Base-by-base conservation (phyloP, 1,140 invertebrate genomes). In the Eumeta japonica region DNA sequence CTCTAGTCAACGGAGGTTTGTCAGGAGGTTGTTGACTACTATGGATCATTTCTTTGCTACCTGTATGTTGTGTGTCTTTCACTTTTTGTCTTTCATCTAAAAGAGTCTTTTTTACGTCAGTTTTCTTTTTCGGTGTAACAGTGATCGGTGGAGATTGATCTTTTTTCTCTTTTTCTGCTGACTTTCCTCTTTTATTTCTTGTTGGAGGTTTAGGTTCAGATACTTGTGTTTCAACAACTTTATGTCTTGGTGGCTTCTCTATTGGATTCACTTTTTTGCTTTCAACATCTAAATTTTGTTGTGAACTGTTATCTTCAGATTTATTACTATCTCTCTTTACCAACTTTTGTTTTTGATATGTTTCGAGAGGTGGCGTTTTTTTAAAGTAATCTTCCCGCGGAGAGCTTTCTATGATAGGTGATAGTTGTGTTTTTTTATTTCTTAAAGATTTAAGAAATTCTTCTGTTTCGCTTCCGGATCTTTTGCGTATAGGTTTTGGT, bases 401-500 rank as follows among this genome's bases (percentile, higher is more conserved):
- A 55, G 79, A 63, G 71, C 81, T 60, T 68, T 89, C 86, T 34
- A 88, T 88, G 39, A 89, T 89, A 0, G 86, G 87, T 11, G 85
- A 87, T n/a, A 89, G 49, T 51, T 86, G 86, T 36, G 82, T 81
- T 55, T 82, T 84, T 39, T 77, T 77, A 38, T 74, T 76, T 48
- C 68, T 56, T 15, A 76, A 50, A 3, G 74, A 77, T 39, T 73
- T 77, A n/a, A 76, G 52, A 46, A 76, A 75, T 48, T 78, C 75
- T 58, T 77, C 74, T 20, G 72, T 73, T 52, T 76, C 74, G 46
- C 74, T 76, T 16, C 75, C 74, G 1, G 75, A 70, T 58, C 72
- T 63, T 50, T 75, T 78, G 13, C 67, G 56, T 37, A 67, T 63
- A n/a, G 62, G 63, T 50, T 74, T 71, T 16, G 42, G 52, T 45